Conservation (phyloP, 2,797 vertebrate genomes). For the Cheirogaleus major region DNA sequence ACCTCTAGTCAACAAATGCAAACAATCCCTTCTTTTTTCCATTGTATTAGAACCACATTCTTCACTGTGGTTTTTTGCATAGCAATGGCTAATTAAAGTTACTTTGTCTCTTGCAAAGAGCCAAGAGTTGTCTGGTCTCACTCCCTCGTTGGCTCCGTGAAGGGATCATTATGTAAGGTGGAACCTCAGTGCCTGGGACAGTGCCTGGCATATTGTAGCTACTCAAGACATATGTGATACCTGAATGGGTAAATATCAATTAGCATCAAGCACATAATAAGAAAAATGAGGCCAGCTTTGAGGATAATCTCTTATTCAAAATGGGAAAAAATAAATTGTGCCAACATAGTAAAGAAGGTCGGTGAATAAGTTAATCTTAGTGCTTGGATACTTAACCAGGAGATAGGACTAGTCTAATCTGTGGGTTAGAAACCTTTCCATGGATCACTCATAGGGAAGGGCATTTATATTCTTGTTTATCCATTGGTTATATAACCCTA, state of each 20-base stretch:
- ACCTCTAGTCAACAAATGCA: not conserved
- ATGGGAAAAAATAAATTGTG: not conserved
- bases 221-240: not conserved
- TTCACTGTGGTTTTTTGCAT: constrained; percentile 6
- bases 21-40: not conserved
- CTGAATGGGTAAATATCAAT: not conserved
- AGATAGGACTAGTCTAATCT: not conserved
- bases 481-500: not conserved
- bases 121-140: not conserved
- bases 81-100: not conserved
- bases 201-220: not conserved
- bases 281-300: not conserved
- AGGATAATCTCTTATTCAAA: constrained; percentile 5
- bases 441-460: not conserved
- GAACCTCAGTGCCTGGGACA: not conserved
- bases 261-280: constrained; percentile 1
- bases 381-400: not conserved
- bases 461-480: not conserved
- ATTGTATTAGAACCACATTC: not conserved
- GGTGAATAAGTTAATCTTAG: not conserved
- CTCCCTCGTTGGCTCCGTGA: not conserved
- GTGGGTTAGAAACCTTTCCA: not conserved
- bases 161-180: not conserved
- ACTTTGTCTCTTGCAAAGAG: constrained; percentile 20
- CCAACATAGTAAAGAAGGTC: not conserved